Percentiles rank a stretch among this genome's conserved stretches.
phyloP scores from a whole-genome alignment of 2,888 invertebrate genomes.

The Andrena flavipes region DNA sequence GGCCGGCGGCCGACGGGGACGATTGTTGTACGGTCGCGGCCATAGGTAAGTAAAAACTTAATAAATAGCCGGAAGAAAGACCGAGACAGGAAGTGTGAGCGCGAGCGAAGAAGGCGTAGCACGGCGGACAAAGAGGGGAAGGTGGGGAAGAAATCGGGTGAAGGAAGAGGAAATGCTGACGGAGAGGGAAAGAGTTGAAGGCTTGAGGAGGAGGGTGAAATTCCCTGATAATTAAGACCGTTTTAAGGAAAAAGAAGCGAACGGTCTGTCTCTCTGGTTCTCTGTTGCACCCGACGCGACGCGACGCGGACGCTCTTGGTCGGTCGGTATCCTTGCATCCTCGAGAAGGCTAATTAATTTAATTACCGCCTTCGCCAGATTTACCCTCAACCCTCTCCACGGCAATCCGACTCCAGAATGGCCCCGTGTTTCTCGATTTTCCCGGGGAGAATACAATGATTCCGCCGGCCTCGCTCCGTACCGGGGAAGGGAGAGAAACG shows the following conservation, averaged over 20 bases:
- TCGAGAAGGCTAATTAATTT: conserved; percentile 83
- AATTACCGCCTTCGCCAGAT: conserved; percentile 81
- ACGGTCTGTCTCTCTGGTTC: conserved; percentile 35
- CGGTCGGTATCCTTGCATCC: conserved; percentile 77
- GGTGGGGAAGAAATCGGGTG: conserved; percentile 19
- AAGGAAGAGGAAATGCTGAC: conserved; percentile 8
- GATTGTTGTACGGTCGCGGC: conserved; percentile 78
- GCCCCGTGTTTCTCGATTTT: conserved; percentile 60
- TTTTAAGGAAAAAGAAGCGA: conserved; percentile 78
- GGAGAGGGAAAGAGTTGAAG: conserved; percentile 49
- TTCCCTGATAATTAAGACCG: conserved; percentile 83
- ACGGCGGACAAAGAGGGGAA: conserved; percentile 26
- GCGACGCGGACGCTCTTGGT: conserved; percentile 34
- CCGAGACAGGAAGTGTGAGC: conserved; percentile 60
- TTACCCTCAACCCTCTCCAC: conserved; percentile 61
- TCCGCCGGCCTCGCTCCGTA: conserved; percentile 20
- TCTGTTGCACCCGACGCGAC: conserved; percentile 19
- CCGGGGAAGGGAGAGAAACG: conserved; percentile 20
- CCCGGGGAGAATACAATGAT: conserved; percentile 48
- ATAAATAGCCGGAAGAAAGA: conserved; percentile 81
- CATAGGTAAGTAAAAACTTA: conserved; percentile 83
- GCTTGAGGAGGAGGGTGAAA: conserved; percentile 58
- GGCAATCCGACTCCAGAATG: conserved; percentile 44
- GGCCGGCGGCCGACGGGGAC: conserved; percentile 58
- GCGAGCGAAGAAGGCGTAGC: conserved; percentile 38